These are phyloP conservation scores for Gryon sp. DNA, from an alignment of 1,140 invertebrate genomes.

Conservation along the genomic window DNA sequence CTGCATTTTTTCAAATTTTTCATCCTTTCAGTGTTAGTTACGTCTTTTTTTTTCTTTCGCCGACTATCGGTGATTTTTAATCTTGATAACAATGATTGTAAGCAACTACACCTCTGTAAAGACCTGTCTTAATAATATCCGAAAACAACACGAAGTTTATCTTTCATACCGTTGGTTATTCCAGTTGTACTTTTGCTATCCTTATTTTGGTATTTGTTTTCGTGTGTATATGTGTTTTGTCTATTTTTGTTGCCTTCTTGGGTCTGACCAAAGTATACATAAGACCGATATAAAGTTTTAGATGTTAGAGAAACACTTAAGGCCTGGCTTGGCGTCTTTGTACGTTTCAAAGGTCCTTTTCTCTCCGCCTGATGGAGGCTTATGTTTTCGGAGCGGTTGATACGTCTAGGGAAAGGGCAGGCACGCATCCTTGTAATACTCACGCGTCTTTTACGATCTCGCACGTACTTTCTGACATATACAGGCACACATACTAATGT, in stretches of 20 bases:
- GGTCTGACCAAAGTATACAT: background rate
- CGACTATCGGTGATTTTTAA: background rate
- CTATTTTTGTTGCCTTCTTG: slow-evolving; percentile 4
- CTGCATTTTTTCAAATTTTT: too few relatives aligned
- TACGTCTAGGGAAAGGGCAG: slow-evolving; percentile 64
- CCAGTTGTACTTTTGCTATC: too few relatives aligned
- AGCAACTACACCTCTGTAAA: background rate
- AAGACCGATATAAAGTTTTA: slow-evolving; percentile 39
- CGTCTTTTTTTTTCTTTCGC: background rate
- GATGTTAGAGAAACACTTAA: slow-evolving; percentile 53
- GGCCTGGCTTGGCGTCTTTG: slow-evolving; percentile 28
- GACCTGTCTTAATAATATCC: background rate
- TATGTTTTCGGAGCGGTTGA: slow-evolving; percentile 66
- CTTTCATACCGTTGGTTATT: background rate
- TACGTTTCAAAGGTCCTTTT: slow-evolving; percentile 58
- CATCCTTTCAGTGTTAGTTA: too few relatives aligned
- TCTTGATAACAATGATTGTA: background rate
- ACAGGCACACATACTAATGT: slow-evolving; percentile 18
- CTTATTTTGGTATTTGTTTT: too few relatives aligned
- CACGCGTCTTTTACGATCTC: slow-evolving; percentile 59
- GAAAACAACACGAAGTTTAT: slow-evolving; percentile 22
- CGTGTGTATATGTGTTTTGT: too few relatives aligned
- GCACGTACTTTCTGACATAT: slow-evolving; percentile 55
- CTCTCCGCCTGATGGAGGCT: slow-evolving; percentile 53
- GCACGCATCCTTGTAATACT: slow-evolving; percentile 63